Base-by-base conservation (phyloP, 2,113 vertebrate species). In the Bothrops jararaca region DNA sequence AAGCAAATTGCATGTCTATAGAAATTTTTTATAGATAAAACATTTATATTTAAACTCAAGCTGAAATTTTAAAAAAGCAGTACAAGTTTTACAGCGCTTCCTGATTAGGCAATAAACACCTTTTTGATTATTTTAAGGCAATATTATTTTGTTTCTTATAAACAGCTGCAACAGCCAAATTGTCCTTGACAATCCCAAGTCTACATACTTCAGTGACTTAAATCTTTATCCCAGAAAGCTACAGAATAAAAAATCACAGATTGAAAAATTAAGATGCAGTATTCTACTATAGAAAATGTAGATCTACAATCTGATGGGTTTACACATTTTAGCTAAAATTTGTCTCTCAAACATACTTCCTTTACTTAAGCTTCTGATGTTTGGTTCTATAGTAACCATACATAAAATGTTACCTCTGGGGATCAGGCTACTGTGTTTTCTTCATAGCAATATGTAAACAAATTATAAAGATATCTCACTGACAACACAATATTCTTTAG, bases 401-500 rank as follows among this genome's bases (percentile, higher is more conserved):
- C 4, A 53, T 24, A 90, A 23, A 48, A 15, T 86, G 92, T 93
- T 91, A 88, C 34, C 13, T 15, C 85, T 85, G 50, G 0, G 54
- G 29, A 8, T 8, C 48, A 92, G 26, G 93, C 6, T 85, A 20
- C 53, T 88, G 89, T 91, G 56, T 88, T 90, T 64, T 53, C 3
- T 4, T 90, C 90, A 34, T 3, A 91, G 57, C 23, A 94, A 18
- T 26, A 50, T 91, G 52, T 88, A 85, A 94, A 89, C 9, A 92
- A 58, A 50, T 53, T 15, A 89, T 45, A 24, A 89, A 85, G 18
- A 10, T 8, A 7, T 22, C 39, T 85, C 69, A 48, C 11, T n/a
- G 5, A 54, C n/a, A 57, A 13, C 0, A 1, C 86, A 24, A 2
- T 0, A 0, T 23, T 54, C 93, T 53, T 1, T 11, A n/a, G 0